These are phyloP conservation scores for Hemicentrotus pulcherrimus DNA, from an alignment of 35 echinoderm and acorn worm genomes.

Conservation along the genomic window DNA sequence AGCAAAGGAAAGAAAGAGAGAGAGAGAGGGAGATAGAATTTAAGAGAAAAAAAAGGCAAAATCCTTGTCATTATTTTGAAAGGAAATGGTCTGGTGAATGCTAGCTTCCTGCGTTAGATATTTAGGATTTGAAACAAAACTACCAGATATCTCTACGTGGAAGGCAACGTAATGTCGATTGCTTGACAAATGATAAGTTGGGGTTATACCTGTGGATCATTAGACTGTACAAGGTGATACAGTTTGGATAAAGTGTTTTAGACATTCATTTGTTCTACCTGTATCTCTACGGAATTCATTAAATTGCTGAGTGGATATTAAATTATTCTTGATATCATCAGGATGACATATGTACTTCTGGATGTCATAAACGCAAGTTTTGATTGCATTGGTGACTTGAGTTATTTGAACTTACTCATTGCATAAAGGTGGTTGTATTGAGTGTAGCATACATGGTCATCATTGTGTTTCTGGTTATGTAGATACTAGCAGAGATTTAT, in stretches of 20 bases:
- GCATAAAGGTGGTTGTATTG: neutral
- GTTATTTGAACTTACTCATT: too few species aligned
- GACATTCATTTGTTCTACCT: neutral
- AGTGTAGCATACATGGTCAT: neutral
- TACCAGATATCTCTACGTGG: neutral
- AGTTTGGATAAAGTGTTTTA: neutral
- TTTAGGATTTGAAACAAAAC: neutral
- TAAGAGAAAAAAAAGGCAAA: neutral
- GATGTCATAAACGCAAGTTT: neutral
- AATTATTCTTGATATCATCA: neutral
- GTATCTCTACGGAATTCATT: neutral
- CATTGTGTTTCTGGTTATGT: too few species aligned
- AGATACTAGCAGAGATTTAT: neutral
- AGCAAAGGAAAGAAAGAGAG: neutral
- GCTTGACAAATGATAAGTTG: neutral
- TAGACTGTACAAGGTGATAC: neutral
- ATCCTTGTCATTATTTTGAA: conserved; percentile 13
- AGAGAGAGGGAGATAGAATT: neutral
- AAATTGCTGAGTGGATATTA: neutral
- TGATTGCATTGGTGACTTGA: neutral
- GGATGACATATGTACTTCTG: too few species aligned
- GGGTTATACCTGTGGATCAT: neutral
- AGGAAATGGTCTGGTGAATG: conserved; percentile 9
- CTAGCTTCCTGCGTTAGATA: neutral
- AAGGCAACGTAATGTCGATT: neutral